Conservation (phyloP, 1,140 invertebrate genomes). For the Drosophila funebris region DNA sequence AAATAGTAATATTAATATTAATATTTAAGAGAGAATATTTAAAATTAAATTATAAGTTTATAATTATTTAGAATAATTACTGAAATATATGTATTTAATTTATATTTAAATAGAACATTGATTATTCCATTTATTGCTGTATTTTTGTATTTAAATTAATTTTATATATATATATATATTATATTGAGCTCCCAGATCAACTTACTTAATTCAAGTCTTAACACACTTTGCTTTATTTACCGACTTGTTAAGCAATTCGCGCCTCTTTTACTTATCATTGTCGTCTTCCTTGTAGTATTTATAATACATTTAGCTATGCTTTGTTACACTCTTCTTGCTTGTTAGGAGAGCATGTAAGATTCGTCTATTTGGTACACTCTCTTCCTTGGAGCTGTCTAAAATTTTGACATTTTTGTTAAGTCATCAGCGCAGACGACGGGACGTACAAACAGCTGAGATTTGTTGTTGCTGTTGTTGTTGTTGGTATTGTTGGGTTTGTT, state of each 20-base stretch:
- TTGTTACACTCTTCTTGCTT: constrained; percentile 3
- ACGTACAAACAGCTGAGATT: constrained; percentile 40
- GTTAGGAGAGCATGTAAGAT: constrained; percentile 23
- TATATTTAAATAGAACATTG: no score
- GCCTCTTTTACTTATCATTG: neutral
- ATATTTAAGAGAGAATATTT: no score
- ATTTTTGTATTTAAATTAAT: no score
- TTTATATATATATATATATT: neutral
- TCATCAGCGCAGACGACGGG: constrained; percentile 74
- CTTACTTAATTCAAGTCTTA: neutral
- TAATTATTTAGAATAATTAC: no score
- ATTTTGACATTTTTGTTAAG: constrained; percentile 80
- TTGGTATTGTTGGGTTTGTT: constrained; percentile 43
- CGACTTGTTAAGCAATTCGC: neutral
- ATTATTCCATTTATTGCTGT: no score
- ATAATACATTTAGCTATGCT: constrained; percentile 6
- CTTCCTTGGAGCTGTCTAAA: constrained; percentile 6
- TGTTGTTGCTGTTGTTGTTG: constrained; percentile 41
- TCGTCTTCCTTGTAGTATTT: neutral
- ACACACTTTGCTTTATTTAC: neutral
- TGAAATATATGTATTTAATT: no score
- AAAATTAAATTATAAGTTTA: no score
- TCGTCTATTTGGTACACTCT: constrained; percentile 5
- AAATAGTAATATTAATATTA: no score
- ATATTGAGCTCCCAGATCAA: neutral